These are phyloP conservation scores for Knipowitschia caucasica DNA, from an alignment of 2,797 vertebrate genomes.

Conservation along the genomic window DNA sequence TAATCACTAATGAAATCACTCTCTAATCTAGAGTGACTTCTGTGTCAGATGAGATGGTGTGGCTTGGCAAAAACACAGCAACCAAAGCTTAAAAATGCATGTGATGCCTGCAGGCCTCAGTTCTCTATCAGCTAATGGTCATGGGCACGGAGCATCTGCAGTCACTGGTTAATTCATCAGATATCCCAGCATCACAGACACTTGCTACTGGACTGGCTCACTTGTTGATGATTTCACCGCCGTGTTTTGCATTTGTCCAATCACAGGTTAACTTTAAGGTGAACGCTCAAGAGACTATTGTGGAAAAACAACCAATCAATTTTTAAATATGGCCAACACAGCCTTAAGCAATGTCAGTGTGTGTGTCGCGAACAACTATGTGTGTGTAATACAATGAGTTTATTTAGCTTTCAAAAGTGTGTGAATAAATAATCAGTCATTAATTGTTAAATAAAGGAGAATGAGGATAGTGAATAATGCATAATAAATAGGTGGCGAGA, in stretches of 20 bases:
- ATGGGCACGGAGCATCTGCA: conserved; percentile 56
- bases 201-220: conserved; percentile 20
- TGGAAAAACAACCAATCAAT: conserved; percentile 32
- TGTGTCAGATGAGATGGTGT: conserved; percentile 47
- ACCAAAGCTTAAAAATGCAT: conserved; percentile 65
- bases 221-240: conserved; percentile 35
- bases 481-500: conserved; percentile 65
- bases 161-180: conserved; percentile 58
- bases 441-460: conserved; percentile 75
- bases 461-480: conserved; percentile 66
- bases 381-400: conserved; percentile 61
- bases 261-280: conserved; percentile 18
- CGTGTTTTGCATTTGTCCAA: conserved; percentile 19
- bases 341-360: conserved; percentile 61
- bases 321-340: conserved; percentile 51
- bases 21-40: conserved; percentile 19
- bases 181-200: conserved; percentile 33
- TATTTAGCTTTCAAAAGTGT: conserved; percentile 62
- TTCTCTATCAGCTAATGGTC: conserved; percentile 70
- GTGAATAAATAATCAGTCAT: conserved; percentile 73
- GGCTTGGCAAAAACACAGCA: conserved; percentile 36
- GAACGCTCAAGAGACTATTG: conserved; percentile 10
- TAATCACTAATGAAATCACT: conserved; percentile 47
- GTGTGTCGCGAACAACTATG: conserved; percentile 49
- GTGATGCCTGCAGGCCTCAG: conserved; percentile 61